phyloP scores from a whole-genome alignment of 2,797 vertebrate genomes.

The Hipposideros larvatus region DNA sequence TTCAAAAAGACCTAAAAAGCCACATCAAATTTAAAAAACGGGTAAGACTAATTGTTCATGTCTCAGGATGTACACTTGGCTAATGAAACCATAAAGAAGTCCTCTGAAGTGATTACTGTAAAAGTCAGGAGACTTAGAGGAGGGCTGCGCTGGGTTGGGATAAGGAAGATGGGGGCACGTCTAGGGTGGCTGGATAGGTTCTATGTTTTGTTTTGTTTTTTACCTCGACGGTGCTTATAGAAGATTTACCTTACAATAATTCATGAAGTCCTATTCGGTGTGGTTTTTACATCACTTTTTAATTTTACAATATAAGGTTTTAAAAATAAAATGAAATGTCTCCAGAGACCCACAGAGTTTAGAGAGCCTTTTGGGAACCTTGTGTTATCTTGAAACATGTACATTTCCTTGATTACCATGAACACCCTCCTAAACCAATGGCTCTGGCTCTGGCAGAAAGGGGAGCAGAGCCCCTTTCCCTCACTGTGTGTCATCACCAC shows the following conservation, averaged over 20 bases:
- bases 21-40: not conserved
- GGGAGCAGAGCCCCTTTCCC: not conserved
- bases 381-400: not conserved
- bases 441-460: not conserved
- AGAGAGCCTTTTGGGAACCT: not conserved
- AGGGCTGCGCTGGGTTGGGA: not conserved
- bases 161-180: not conserved
- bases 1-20: not conserved
- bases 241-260: not conserved
- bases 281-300: not conserved
- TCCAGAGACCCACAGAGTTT: not conserved
- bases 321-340: not conserved
- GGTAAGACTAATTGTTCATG: not conserved
- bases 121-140: not conserved
- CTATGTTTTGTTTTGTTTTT: not conserved
- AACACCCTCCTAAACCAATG: not conserved
- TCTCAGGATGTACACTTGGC: not conserved
- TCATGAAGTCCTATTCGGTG: not conserved
- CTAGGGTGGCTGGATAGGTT: not conserved
- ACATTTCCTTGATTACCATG: not conserved
- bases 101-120: not conserved
- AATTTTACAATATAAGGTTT: conserved; percentile 1
- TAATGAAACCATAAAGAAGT: not conserved
- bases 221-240: not conserved
- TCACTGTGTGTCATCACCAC: not conserved